A percentile compares a stretch with the other conserved stretches of the same genome.
phyloP scores from a whole-genome alignment of 2,113 vertebrate species.

The Puffinus mauretanicus region DNA sequence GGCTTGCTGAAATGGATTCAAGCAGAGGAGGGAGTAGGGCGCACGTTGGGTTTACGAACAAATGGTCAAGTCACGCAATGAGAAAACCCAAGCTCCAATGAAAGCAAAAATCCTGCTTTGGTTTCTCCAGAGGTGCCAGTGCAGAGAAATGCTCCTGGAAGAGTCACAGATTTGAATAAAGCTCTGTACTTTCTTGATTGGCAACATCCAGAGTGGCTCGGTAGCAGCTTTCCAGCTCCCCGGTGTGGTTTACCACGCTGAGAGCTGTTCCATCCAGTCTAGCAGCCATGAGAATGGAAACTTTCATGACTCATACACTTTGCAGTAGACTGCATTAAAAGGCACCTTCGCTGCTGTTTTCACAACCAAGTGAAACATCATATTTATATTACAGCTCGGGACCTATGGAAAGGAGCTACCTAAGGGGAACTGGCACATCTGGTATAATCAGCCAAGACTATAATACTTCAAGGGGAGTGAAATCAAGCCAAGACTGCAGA shows the following conservation, averaged over 20 bases:
- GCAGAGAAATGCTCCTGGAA: conserved; percentile 35
- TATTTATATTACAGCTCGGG: not conserved
- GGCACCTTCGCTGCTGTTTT: not conserved
- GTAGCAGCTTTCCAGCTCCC: conserved; percentile 27
- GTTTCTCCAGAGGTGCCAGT: conserved; percentile 44
- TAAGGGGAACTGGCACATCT: not conserved
- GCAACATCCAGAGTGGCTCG: not conserved
- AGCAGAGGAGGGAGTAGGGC: not conserved
- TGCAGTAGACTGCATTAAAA: conserved; percentile 22
- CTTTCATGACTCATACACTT: conserved; percentile 49
- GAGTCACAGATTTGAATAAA: conserved; percentile 32
- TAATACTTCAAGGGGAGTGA: not conserved
- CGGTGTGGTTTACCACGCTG: conserved; percentile 59
- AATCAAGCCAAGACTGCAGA: not conserved
- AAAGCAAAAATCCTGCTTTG: conserved; percentile 47
- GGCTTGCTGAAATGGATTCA: conserved; percentile 16
- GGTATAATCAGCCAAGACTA: not conserved
- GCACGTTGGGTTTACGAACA: not conserved
- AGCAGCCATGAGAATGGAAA: conserved; percentile 59
- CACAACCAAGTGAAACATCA: not conserved
- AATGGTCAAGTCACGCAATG: conserved; percentile 35
- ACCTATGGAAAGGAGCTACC: not conserved
- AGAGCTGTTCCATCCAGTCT: conserved; percentile 20
- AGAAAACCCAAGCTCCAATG: conserved; percentile 40
- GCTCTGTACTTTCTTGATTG: conserved; percentile 47